Base-by-base conservation (phyloP, 2,113 vertebrate species). In the Neodontobutis hainanensis region DNA sequence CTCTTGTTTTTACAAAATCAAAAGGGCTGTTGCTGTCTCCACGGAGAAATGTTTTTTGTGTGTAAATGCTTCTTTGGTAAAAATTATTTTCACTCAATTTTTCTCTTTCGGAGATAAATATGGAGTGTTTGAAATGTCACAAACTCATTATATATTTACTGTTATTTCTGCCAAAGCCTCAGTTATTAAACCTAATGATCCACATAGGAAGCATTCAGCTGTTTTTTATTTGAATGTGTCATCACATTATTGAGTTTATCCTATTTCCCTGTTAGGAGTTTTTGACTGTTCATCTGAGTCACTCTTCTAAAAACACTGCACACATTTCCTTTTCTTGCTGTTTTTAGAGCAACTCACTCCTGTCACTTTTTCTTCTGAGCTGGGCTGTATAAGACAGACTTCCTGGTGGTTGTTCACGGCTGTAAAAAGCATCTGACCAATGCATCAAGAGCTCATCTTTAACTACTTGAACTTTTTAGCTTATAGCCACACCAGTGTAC, bases 101-200 rank as follows among this genome's bases (percentile, higher is more conserved):
- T 27, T 27, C 19, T 3, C 19, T 27, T 27, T 27, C 19, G 19
- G 19, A 27, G 19, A 27, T 27, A 27, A 27, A 27, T 27, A 27
- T 27, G 3, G 19, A 27, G 19, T 3, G 19, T 27, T 27, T 27
- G 14, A 73, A 68, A 57, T 16, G 49, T 48, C 16, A n/a, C n/a
- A 45, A 42, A 44, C 68, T 80, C 62, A 73, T 70, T 27, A 53
- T 77, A 77, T 80, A 75, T 82, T 72, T 74, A 75, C 10, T 52
- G 69, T 73, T 75, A 72, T 72, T 38, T 0, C 10, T 61, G 43
- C 67, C 55, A 57, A 56, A 66, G 58, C 38, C 35, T 58, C 9
- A 6, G 53, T 53, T 71, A 4, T 6, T 69, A 68, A 76, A 35
- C 34, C 68, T 74, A 61, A 64, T 11, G 42, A 58, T 56, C 43